Percentiles rank a stretch among this genome's conserved stretches.
Conservation (phyloP, 1,140 invertebrate species). For the Metaphire vulgaris region DNA sequence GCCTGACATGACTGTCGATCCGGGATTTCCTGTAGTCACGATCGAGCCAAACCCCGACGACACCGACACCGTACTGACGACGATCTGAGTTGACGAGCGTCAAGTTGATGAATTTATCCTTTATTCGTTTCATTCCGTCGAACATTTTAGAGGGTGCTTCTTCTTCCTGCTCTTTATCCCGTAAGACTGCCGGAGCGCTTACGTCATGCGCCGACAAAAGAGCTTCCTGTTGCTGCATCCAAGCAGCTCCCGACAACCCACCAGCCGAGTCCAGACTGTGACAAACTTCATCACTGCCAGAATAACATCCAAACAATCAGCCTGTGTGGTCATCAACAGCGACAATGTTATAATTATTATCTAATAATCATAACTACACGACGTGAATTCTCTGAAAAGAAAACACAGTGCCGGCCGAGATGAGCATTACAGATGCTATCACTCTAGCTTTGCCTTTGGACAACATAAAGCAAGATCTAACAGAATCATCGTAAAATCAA, state of each 20-base stretch:
- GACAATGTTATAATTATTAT: too few species aligned
- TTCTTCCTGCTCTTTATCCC: not conserved
- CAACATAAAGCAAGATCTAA: too few species aligned
- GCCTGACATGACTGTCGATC: slow-evolving; percentile 61
- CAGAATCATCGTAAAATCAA: too few species aligned
- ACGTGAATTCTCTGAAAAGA: too few species aligned
- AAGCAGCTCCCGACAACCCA: not conserved
- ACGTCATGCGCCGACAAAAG: not conserved
- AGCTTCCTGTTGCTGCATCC: too few species aligned
- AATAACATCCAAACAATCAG: too few species aligned
- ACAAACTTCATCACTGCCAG: not conserved
- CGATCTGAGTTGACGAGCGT: slow-evolving; percentile 11
- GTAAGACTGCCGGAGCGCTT: not conserved
- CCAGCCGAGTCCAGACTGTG: not conserved
- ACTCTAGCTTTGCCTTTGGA: too few species aligned
- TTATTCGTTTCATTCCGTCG: not conserved
- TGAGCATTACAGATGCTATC: too few species aligned
- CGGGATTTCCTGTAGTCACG: slow-evolving; percentile 52
- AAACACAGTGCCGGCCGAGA: too few species aligned
- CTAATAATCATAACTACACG: too few species aligned
- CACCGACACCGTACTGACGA: slow-evolving; percentile 63
- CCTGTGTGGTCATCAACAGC: too few species aligned
- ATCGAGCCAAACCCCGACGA: slow-evolving; percentile 71
- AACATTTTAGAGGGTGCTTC: not conserved
- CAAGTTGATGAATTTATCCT: not conserved